Evolutionary conservation across 1,140 invertebrate genomes (phyloP).

Genomic region (Melitaea cinxia): DNA sequence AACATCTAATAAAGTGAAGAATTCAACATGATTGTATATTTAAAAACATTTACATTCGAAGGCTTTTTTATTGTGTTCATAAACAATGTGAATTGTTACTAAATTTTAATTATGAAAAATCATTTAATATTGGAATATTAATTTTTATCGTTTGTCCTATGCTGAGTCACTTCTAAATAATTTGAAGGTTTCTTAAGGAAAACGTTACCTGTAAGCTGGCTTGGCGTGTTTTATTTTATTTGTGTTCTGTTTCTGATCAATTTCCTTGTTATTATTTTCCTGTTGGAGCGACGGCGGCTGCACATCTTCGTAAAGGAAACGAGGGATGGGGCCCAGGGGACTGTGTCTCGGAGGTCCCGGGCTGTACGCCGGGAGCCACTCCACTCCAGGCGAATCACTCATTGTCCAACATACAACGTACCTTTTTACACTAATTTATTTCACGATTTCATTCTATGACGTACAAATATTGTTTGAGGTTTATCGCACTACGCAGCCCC

Average conservation of each 20-base stretch:
- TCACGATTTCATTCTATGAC: slow-evolving; percentile 39
- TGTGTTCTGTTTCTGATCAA: slow-evolving; percentile 67
- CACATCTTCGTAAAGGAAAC: slow-evolving; percentile 75
- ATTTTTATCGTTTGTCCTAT: background rate
- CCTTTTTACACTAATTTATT: slow-evolving; percentile 44
- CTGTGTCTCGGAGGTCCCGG: slow-evolving; percentile 75
- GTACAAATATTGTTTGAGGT: slow-evolving; percentile 11
- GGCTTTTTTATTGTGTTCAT: background rate
- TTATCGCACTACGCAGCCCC: slow-evolving; percentile 39
- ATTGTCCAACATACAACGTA: slow-evolving; percentile 69
- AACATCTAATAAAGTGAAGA: no score
- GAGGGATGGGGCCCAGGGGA: slow-evolving; percentile 72
- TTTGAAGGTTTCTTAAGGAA: slow-evolving; percentile 49
- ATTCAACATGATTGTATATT: no score
- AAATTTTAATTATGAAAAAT: background rate
- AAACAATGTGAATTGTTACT: background rate
- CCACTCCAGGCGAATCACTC: slow-evolving; percentile 76
- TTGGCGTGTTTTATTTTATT: slow-evolving; percentile 78
- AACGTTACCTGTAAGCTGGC: slow-evolving; percentile 75
- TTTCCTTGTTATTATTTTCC: slow-evolving; percentile 77
- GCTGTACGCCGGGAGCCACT: slow-evolving; percentile 78
- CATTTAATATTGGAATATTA: background rate
- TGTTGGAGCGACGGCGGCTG: slow-evolving; percentile 68
- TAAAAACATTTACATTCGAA: no score
- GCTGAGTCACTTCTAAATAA: slow-evolving; percentile 44